phyloP scores from a whole-genome alignment of 2,797 vertebrate genomes.

The Betta splendens region DNA sequence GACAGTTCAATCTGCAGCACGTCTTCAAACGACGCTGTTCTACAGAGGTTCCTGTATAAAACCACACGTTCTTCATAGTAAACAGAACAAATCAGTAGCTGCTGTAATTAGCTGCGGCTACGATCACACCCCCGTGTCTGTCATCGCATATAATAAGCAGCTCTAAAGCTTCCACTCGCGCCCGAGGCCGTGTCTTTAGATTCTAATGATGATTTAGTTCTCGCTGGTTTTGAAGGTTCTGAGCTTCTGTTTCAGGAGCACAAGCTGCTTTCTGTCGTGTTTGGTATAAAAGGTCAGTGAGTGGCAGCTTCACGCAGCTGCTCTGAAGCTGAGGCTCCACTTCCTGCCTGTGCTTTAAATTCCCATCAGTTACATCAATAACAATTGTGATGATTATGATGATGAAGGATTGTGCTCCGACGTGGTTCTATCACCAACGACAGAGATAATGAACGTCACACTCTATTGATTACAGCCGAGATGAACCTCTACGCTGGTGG shows the following conservation, averaged over 20 bases:
- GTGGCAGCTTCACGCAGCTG: conserved; percentile 8
- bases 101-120: not conserved
- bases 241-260: too few relatives aligned
- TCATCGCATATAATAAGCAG: conserved; percentile 7
- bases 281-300: too few relatives aligned
- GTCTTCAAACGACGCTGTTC: conserved; percentile 1
- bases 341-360: conserved; percentile 53
- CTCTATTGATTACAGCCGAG: conserved; percentile 52
- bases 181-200: not conserved
- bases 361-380: conserved; percentile 63
- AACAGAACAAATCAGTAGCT: conserved; percentile 5
- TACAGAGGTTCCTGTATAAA: too few relatives aligned
- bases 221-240: too few relatives aligned
- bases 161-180: not conserved
- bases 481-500: conserved; percentile 48
- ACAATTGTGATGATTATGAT: conserved; percentile 54
- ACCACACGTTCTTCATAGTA: conserved; percentile 11
- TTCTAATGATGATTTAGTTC: too few relatives aligned
- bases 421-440: conserved; percentile 52
- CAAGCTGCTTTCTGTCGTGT: too few relatives aligned
- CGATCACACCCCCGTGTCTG: not conserved
- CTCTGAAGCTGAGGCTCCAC: conserved; percentile 30
- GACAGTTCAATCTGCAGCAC: conserved; percentile 21
- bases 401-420: conserved; percentile 54
- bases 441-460: conserved; percentile 63